Evolutionary conservation across 1,140 invertebrate genomes (phyloP).

Genomic region (Formica selysi): DNA sequence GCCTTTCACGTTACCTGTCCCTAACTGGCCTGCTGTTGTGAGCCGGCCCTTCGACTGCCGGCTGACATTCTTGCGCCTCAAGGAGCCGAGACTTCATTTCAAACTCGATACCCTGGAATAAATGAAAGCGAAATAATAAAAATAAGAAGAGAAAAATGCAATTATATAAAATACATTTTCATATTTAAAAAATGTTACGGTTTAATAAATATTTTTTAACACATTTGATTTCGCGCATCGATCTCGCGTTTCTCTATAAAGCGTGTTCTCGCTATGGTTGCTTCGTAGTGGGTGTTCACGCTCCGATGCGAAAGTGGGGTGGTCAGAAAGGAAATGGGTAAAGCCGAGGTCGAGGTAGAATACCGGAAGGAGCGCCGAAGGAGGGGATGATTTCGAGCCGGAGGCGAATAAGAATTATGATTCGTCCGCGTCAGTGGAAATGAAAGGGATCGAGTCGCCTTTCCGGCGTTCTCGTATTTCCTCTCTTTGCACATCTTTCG

Average conservation of each 20-base stretch:
- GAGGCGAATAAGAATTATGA: conserved; percentile 80
- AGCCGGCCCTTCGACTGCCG: conserved; percentile 48
- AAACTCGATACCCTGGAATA: conserved; percentile 40
- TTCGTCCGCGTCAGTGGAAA: conserved; percentile 75
- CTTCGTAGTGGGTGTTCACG: conserved; percentile 25
- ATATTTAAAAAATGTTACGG: background rate
- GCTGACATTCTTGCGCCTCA: conserved; percentile 65
- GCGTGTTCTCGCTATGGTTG: background rate
- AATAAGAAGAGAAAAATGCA: conserved; percentile 10
- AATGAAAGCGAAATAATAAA: background rate
- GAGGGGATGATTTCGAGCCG: conserved; percentile 70
- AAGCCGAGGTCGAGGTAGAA: conserved; percentile 72
- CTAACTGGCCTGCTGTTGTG: conserved; percentile 3
- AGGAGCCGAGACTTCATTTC: conserved; percentile 49
- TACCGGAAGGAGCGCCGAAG: conserved; percentile 65
- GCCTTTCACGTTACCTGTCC: conserved; percentile 37
- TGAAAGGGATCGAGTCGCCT: conserved; percentile 75
- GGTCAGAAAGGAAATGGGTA: conserved; percentile 75
- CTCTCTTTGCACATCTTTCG: background rate
- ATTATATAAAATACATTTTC: background rate
- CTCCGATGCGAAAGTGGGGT: conserved; percentile 67
- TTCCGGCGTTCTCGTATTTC: conserved; percentile 36
- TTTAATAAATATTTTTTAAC: conserved; percentile 2
- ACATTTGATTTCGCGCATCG: background rate
- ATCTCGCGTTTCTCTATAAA: background rate